Conservation (phyloP, 2,797 vertebrate genomes). For the Chiroxiphia lanceolata region DNA sequence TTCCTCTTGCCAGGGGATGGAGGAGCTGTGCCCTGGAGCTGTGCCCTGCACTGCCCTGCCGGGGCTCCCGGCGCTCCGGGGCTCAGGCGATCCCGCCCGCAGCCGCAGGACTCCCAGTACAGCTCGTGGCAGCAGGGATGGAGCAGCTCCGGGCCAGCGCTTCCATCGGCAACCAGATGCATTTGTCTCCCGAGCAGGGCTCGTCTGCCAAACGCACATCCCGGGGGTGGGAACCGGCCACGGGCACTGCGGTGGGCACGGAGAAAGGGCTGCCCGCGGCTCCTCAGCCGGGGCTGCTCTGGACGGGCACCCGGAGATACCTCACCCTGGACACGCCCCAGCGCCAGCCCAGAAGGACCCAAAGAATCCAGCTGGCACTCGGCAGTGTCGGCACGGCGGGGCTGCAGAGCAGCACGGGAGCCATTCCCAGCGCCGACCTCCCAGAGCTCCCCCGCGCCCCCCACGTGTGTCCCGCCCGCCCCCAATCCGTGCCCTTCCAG, state of each 20-base stretch:
- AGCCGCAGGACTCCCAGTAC: too few species aligned
- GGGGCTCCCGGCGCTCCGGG: too few species aligned
- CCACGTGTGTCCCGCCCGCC: too few species aligned
- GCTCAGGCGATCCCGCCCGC: too few species aligned
- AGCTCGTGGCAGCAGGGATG: too few species aligned
- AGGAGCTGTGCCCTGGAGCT: too few species aligned
- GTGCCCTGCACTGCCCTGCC: too few species aligned
- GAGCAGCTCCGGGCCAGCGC: conserved; percentile 72
- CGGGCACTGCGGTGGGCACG: neutral
- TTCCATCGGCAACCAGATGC: conserved; percentile 99
- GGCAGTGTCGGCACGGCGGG: rapidly evolving
- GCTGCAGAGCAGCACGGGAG: neutral
- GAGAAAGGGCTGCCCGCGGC: neutral
- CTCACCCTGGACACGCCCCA: neutral
- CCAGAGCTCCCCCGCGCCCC: neutral
- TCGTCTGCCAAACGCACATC: conserved; percentile 83
- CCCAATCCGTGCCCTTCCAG: neutral
- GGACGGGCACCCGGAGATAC: neutral
- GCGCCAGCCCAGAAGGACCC: too few species aligned
- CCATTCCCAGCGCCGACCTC: neutral
- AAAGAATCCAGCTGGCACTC: neutral
- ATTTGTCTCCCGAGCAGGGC: conserved; percentile 86
- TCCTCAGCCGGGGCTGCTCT: too few species aligned
- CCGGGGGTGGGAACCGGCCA: rapidly evolving
- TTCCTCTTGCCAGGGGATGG: too few species aligned